Base-by-base conservation (phyloP, 1,140 invertebrate species). In the Protaetia brevitarsis region DNA sequence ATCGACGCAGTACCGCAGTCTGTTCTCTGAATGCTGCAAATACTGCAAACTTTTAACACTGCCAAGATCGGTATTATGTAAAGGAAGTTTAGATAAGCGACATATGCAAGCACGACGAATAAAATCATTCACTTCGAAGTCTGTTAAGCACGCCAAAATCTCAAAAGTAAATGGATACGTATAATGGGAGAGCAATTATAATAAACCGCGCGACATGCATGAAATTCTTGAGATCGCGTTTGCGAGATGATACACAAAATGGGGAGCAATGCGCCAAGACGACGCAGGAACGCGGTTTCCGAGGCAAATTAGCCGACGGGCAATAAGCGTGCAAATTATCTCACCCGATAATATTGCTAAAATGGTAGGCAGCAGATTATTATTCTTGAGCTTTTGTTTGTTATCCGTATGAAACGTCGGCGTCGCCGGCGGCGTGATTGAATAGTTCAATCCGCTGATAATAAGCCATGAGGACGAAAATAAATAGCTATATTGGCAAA, bases 291-390 rank as follows among this genome's bases (percentile, higher is more conserved):
- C 26, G 13, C 37, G 19, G 37, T 41, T 51, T 51, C 41, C 41
- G 41, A 51, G 11, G 41, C 41, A 51, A 51, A 51, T 51, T 51
- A 51, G 19, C 41, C 41, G 41, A 10, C 41, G 41, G 41, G 41
- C 41, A 51, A 51, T 51, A 51, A 51, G 41, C 41, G 41, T 51
- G 41, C 41, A 51, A 51, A 51, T 51, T 51, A 51, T 51, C 41
- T 51, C 16, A 7, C 10, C 41, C 26, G 41, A 51, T 51, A 51
- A 51, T 51, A 51, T 51, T 51, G 41, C 19, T 10, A 51, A 51
- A 51, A 51, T 51, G 41, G 41, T 51, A 23, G n/a, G n/a, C n/a
- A 51, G 41, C 41, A 19, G 41, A 51, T 51, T 51, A 51, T 51
- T 51, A 23, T 51, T 45, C 41, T 23, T 34, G 21, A 16, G 0